These are phyloP conservation scores for Lordiphosa clarofinis DNA, from an alignment of 1,140 invertebrate genomes.

Conservation along the genomic window DNA sequence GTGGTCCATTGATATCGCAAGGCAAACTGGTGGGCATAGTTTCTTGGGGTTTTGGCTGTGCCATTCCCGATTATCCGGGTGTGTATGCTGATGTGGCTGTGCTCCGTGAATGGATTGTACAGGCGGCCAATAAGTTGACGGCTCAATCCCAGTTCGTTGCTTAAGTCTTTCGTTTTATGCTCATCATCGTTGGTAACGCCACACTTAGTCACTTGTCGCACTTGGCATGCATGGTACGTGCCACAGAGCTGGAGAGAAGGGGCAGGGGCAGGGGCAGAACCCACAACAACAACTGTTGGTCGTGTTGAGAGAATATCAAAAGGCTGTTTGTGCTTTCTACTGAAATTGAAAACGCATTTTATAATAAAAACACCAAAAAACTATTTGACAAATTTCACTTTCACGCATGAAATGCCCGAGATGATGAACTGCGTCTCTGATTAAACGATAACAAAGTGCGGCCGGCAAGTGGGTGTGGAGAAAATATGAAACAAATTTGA, in stretches of 20 bases:
- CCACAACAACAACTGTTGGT: not conserved
- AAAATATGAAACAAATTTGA: conserved; percentile 21
- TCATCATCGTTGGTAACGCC: not conserved
- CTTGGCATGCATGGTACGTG: conserved; percentile 31
- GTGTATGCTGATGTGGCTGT: too few relatives aligned
- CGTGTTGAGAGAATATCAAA: conserved; percentile 58
- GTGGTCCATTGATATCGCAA: too few relatives aligned
- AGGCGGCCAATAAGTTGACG: not conserved
- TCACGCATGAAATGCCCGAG: conserved; percentile 21
- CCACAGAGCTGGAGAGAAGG: not conserved
- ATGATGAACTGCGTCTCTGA: conserved; percentile 36
- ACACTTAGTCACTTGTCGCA: conserved; percentile 5
- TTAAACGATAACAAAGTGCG: conserved; percentile 31
- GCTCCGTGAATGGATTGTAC: too few relatives aligned
- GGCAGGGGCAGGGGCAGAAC: not conserved
- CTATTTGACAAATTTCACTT: conserved; percentile 62
- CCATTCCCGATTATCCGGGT: too few relatives aligned
- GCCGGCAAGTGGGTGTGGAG: conserved; percentile 5
- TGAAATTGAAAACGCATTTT: conserved; percentile 74
- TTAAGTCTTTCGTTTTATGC: conserved; percentile 16
- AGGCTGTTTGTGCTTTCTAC: conserved; percentile 59
- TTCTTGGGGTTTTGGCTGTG: too few relatives aligned
- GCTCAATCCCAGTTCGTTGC: conserved; percentile 5
- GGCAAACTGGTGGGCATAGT: too few relatives aligned
- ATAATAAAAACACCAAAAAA: conserved; percentile 29